Conservation (phyloP, 2,113 vertebrate genomes). For the Onychorhynchus coronatus region DNA sequence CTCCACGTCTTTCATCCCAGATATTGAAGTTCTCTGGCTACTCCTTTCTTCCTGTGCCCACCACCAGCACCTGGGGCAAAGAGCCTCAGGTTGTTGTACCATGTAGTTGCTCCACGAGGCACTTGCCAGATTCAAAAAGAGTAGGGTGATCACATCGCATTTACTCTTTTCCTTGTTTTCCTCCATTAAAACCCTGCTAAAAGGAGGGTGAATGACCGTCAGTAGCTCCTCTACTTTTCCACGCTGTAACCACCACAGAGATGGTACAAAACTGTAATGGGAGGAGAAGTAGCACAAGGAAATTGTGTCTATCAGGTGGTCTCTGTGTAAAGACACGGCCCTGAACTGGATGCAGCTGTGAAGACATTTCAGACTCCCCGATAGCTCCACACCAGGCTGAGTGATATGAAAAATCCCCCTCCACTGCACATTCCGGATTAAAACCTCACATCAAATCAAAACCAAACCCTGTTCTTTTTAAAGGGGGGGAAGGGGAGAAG, state of each 20-base stretch:
- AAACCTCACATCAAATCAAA: background rate
- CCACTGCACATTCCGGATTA: background rate
- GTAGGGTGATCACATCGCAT: background rate
- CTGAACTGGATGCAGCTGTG: background rate
- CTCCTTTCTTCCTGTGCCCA: background rate
- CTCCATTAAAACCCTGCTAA: background rate
- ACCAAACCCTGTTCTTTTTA: background rate
- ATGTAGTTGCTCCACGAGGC: background rate
- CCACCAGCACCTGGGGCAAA: background rate
- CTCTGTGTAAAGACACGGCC: background rate
- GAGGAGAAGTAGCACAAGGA: background rate
- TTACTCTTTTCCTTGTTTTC: background rate
- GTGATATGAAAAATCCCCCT: background rate
- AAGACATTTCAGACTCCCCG: background rate
- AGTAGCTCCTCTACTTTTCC: background rate
- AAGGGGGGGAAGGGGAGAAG: too few relatives aligned
- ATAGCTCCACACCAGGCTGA: background rate
- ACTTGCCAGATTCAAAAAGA: background rate
- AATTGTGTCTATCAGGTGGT: rapidly evolving
- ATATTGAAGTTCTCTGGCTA: background rate
- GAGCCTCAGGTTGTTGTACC: background rate
- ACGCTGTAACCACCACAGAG: background rate
- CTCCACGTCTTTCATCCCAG: background rate
- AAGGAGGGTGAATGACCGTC: background rate
- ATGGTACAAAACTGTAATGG: background rate